These are phyloP conservation scores for Sturmia bella DNA, from an alignment of 2,888 invertebrate genomes.

Conservation along the genomic window DNA sequence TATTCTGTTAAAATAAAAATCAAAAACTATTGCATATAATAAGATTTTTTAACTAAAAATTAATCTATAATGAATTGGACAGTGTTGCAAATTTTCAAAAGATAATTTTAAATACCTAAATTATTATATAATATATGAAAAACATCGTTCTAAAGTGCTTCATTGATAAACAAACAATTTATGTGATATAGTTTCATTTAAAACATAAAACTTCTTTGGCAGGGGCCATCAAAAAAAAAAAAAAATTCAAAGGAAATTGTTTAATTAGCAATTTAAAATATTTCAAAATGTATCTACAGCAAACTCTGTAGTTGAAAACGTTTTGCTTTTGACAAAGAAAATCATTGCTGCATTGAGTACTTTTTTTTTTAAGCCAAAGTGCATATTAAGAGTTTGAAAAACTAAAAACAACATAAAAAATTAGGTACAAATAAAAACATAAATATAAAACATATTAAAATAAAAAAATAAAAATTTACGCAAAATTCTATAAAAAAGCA, in stretches of 20 bases:
- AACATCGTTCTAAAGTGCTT: neutral
- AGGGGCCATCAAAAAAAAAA: slow-evolving; percentile 3
- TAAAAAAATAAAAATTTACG: slow-evolving; percentile 4
- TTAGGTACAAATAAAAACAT: neutral
- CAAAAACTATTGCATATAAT: too few relatives aligned
- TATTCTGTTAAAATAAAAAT: too few relatives aligned
- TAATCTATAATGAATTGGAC: too few relatives aligned
- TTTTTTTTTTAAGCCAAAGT: neutral
- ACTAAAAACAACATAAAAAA: neutral
- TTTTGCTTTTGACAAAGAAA: slow-evolving; percentile 59
- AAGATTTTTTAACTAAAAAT: too few relatives aligned
- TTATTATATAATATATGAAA: neutral
- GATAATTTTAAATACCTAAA: neutral
- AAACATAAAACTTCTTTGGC: neutral
- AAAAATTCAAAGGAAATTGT: slow-evolving; percentile 55
- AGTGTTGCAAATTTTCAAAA: neutral
- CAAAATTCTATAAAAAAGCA: neutral
- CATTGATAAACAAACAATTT: neutral
- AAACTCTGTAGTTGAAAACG: slow-evolving; percentile 19
- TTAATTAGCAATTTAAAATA: slow-evolving; percentile 58
- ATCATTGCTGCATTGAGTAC: neutral
- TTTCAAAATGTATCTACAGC: slow-evolving; percentile 36
- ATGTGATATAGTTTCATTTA: neutral
- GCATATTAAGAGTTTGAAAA: neutral
- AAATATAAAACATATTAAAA: neutral